Percentiles rank a stretch among this genome's conserved stretches.
Conservation (phyloP, 1,140 invertebrate species). For the Brachionus rubens region DNA sequence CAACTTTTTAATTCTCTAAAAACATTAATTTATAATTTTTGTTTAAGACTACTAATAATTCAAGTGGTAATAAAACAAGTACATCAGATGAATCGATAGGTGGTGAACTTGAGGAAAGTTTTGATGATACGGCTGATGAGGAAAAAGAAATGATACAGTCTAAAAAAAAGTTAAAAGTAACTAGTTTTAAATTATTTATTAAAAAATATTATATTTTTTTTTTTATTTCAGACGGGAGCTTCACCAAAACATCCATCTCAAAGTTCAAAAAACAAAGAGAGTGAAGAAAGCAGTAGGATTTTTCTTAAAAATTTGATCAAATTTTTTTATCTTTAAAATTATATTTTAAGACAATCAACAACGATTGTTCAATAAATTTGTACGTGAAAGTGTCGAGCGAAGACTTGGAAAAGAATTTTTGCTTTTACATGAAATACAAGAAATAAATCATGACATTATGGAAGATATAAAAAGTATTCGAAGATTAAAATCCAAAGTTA, state of each 20-base stretch:
- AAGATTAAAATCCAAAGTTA: not conserved
- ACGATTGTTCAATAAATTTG: constrained; percentile 38
- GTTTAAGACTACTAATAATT: constrained; percentile 1
- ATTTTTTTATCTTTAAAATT: no score
- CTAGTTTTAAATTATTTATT: not conserved
- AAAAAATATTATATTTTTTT: constrained; percentile 15
- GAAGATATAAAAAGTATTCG: constrained; percentile 24
- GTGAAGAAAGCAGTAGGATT: constrained; percentile 27
- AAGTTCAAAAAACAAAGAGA: not conserved
- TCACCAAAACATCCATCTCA: not conserved
- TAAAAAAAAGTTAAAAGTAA: constrained; percentile 21
- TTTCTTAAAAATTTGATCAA: no score
- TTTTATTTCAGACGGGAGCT: not conserved
- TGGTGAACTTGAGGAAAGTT: constrained; percentile 32
- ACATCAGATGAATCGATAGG: constrained; percentile 28
- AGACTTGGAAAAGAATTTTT: constrained; percentile 23
- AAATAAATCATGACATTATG: constrained; percentile 38
- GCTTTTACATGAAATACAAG: constrained; percentile 24
- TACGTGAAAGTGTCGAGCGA: constrained; percentile 5
- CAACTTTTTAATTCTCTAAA: no score
- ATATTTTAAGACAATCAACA: constrained; percentile 30
- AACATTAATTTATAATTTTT: not conserved
- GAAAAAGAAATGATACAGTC: constrained; percentile 28
- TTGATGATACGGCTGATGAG: constrained; percentile 19
- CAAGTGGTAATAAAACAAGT: constrained; percentile 14